These are phyloP conservation scores for Argyresthia albistria DNA, from an alignment of 2,888 invertebrate genomes.

Conservation along the genomic window DNA sequence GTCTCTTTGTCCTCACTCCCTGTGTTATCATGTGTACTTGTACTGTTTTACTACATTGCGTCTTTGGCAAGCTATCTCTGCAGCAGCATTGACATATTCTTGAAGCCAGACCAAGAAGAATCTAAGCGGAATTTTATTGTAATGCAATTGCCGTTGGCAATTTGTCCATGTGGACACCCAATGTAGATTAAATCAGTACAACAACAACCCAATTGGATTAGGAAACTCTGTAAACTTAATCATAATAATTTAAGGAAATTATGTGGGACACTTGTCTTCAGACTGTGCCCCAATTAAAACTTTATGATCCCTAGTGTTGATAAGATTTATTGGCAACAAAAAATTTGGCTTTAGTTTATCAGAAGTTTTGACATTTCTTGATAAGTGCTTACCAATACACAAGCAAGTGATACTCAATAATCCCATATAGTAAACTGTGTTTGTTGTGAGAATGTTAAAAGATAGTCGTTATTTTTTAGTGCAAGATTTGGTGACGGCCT, in stretches of 20 bases:
- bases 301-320: slow-evolving; percentile 16
- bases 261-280: too few species aligned
- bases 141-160: slow-evolving; percentile 48
- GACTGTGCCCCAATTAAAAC: slow-evolving; percentile 1
- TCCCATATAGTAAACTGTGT: neutral
- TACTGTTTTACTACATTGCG: slow-evolving; percentile 43
- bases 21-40: slow-evolving; percentile 16
- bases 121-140: slow-evolving; percentile 64
- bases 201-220: too few species aligned
- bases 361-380: slow-evolving; percentile 21
- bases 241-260: too few species aligned
- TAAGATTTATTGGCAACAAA: slow-evolving; percentile 13
- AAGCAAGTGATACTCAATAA: slow-evolving; percentile 1
- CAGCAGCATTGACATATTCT: slow-evolving; percentile 55
- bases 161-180: too few species aligned
- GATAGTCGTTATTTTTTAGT: slow-evolving; percentile 70
- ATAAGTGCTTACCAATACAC: slow-evolving; percentile 2
- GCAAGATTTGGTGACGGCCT: slow-evolving; percentile 73
- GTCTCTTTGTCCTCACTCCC: slow-evolving; percentile 1
- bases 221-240: too few species aligned
- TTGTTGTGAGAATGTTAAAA: slow-evolving; percentile 49
- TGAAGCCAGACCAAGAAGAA: neutral
- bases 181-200: too few species aligned
- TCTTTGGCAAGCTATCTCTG: slow-evolving; percentile 50
- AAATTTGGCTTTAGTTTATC: slow-evolving; percentile 17